Evolutionary conservation across 1,140 invertebrate species (phyloP), one percentile per base, ranked within the genome.

Genomic region (Hylyphantes graminicola): DNA sequence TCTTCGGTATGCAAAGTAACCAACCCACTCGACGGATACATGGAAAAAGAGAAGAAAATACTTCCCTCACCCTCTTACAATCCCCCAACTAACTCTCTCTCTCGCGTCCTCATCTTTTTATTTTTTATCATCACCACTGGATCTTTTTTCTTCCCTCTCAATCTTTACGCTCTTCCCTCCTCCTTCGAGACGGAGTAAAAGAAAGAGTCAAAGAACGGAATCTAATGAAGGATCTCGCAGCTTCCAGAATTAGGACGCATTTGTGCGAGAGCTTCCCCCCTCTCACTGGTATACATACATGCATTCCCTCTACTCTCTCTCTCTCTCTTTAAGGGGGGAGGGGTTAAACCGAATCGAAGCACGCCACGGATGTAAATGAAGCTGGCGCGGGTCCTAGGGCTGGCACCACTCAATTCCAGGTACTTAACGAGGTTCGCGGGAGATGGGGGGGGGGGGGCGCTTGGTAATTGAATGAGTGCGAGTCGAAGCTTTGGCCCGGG

Each of bases 161-260:
- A 53, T 79, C 63, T 79, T 70, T 57, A 65, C 74, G 50, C 61
- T 65, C 67, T 70, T 12, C 35, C 12, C 11, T 35, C 35, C 35
- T 35, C 35, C 35, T 65, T 19, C 17, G 17, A 70, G 21, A 70
- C 67, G 35, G 68, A 81, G 67, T 59, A 73, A 81, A 83, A 83
- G 80, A 83, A 83, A 83, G 80, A 83, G 67, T 83, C 80, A 83
- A 83, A 83, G 80, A 83, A 75, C 80, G 70, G 80, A 83, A 83
- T 83, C 72, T 83, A 83, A 83, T 83, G 80, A 83, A 83, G 80
- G 80, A 65, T 83, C 35, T 35, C 65, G 80, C 79, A 74, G 80
- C 80, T 57, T 75, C 55, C 54, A 21, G 80, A 83, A 83, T 83
- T 74, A 83, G 70, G 72, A 57, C 80, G 80, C 80, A 83, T 83